Conservation (phyloP, 2,888 invertebrate genomes). For the Drosophila ustulata region DNA sequence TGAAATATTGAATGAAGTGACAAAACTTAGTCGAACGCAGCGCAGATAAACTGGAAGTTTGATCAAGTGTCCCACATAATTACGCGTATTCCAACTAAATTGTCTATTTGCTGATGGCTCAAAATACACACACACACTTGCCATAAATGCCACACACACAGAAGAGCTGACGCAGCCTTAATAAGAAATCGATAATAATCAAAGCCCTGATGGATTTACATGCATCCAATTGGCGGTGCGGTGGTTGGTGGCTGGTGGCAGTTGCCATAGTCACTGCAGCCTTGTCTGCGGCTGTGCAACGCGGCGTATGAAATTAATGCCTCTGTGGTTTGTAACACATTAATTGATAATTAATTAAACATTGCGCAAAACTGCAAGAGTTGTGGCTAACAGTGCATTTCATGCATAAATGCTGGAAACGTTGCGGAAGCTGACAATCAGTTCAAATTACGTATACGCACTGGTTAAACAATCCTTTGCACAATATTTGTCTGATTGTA, state of each 20-base stretch:
- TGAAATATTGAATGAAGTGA: conserved; percentile 33
- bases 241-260: conserved; percentile 21
- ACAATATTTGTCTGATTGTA: background rate
- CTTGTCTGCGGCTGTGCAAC: conserved; percentile 65
- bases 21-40: conserved; percentile 8
- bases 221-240: conserved; percentile 31
- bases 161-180: conserved; percentile 33
- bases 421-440: conserved; percentile 37
- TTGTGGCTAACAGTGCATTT: conserved; percentile 58
- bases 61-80: conserved; percentile 53
- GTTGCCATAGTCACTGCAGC: conserved; percentile 11
- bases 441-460: conserved; percentile 43
- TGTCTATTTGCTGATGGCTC: conserved; percentile 41
- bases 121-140: conserved; percentile 2
- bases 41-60: conserved; percentile 8
- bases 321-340: conserved; percentile 74
- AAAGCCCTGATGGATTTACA: conserved; percentile 52
- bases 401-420: conserved; percentile 3
- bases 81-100: conserved; percentile 33
- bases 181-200: conserved; percentile 70
- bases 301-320: conserved; percentile 78
- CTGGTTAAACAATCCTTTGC: conserved; percentile 13
- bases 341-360: conserved; percentile 80
- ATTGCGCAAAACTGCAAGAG: conserved; percentile 67
- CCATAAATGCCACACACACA: conserved; percentile 9